Base-by-base conservation (phyloP, 2,113 vertebrate genomes). In the Ahaetulla prasina region DNA sequence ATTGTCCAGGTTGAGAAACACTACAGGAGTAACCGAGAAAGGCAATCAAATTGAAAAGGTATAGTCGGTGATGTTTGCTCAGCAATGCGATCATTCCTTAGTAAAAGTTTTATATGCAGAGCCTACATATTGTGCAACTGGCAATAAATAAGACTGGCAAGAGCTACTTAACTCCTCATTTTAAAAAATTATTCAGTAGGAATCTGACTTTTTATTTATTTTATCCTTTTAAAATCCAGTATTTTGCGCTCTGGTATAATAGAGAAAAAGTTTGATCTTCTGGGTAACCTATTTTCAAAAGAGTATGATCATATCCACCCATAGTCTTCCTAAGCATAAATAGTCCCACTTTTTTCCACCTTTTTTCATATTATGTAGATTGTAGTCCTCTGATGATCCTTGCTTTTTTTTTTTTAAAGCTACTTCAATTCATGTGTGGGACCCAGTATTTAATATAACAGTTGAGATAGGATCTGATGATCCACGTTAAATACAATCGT, bases 21-120 rank as follows among this genome's bases (percentile, higher is more conserved):
- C 63, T 35, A 6, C 30, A 63, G 2, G 0, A 0, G 25, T 85
- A 10, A 45, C 4, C 20, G 8, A 86, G 30, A 25, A 27, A 39
- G 27, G 68, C 91, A 0, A 22, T 27, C 9, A n/a, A 18, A 55
- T 11, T 60, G 74, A 54, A 43, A 27, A 1, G 2, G 20, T 92
- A 80, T n/a, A 74, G n/a, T 74, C 22, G 89, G 2, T 60, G 45
- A 14, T 23, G 2, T 8, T 4, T 18, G 85, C 8, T 0, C 2
- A 47, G 94, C 12, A 86, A n/a, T 86, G 55, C 4, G 47, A 20
- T 11, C 4, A 3, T 35, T 43, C 39, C 91, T 74, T 14, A n/a
- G 12, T 54, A 80, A n/a, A 47, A n/a, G 12, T 47, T 25, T 43
- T 39, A 88, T 39, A 23, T 80, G n/a, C 60, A 22, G 20, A 47